Evolutionary conservation across 1,140 invertebrate species (phyloP).

Genomic region (Mactra quadrangularis): DNA sequence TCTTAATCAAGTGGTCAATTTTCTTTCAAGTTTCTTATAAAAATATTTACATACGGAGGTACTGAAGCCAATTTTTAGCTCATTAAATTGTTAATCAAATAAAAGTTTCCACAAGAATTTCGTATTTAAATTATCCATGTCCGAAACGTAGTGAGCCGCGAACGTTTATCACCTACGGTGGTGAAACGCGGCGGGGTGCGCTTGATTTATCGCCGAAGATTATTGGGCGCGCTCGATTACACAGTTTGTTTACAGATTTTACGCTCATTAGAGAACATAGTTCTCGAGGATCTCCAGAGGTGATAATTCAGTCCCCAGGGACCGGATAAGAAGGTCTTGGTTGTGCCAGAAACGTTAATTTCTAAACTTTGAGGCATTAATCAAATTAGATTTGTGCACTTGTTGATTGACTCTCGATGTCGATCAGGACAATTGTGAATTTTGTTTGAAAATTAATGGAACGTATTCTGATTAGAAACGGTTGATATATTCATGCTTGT

Average conservation of each 20-base stretch:
- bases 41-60: slow-evolving; percentile 12
- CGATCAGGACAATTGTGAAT: too few species aligned
- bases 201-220: slow-evolving; percentile 59
- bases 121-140: slow-evolving; percentile 51
- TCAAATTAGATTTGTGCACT: not conserved
- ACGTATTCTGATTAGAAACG: too few species aligned
- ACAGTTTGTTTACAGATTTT: slow-evolving; percentile 64
- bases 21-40: slow-evolving; percentile 22
- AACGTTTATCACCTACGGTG: slow-evolving; percentile 20
- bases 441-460: too few species aligned
- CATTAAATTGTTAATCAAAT: not conserved
- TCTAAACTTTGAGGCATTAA: slow-evolving; percentile 33
- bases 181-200: slow-evolving; percentile 22
- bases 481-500: too few species aligned
- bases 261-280: slow-evolving; percentile 57
- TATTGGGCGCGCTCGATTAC: slow-evolving; percentile 54
- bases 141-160: slow-evolving; percentile 47
- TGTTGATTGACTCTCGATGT: too few species aligned
- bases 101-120: slow-evolving; percentile 48
- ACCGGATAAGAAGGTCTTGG: not conserved
- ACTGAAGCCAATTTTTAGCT: too few species aligned
- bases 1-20: slow-evolving; percentile 1
- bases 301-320: slow-evolving; percentile 39
- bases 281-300: slow-evolving; percentile 8
- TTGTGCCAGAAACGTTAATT: slow-evolving; percentile 35